phyloP scores from a whole-genome alignment of 2,888 invertebrate species.

The Tromatobia lineatoria region DNA sequence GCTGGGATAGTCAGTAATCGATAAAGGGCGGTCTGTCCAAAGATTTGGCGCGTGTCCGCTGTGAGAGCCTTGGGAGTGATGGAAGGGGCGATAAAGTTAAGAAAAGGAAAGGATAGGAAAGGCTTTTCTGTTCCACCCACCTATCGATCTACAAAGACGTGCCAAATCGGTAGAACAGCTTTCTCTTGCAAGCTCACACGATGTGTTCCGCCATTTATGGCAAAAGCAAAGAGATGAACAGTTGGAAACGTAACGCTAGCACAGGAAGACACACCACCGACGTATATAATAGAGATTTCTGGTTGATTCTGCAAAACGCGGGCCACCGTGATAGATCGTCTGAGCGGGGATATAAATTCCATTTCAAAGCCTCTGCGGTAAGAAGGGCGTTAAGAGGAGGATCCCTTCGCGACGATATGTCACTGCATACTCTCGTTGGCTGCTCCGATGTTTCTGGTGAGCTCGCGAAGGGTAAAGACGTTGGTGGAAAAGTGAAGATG shows the following conservation, averaged over 20 bases:
- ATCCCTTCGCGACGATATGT: constrained; percentile 79
- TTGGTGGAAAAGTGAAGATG: constrained; percentile 42
- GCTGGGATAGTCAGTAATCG: constrained; percentile 49
- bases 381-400: constrained; percentile 78
- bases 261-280: constrained; percentile 15
- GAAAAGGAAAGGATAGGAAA: constrained; percentile 42
- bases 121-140: constrained; percentile 44
- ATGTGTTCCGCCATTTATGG: constrained; percentile 3
- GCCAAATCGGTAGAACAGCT: constrained; percentile 61
- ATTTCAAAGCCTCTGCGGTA: constrained; percentile 71
- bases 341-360: constrained; percentile 79
- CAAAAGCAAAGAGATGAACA: constrained; percentile 42
- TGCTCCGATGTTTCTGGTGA: constrained; percentile 42
- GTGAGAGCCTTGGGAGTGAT: constrained; percentile 14
- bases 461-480: constrained; percentile 32
- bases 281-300: constrained; percentile 76
- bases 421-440: constrained; percentile 73
- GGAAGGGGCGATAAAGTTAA: constrained; percentile 24
- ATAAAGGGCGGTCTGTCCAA: constrained; percentile 52
- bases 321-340: constrained; percentile 75
- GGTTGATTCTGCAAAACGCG: constrained; percentile 74
- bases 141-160: constrained; percentile 64
- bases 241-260: constrained; percentile 19
- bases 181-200: constrained; percentile 10
- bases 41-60: constrained; percentile 49